Evolutionary conservation across 2,888 invertebrate genomes (phyloP).

Genomic region (Metacarcinus magister): DNA sequence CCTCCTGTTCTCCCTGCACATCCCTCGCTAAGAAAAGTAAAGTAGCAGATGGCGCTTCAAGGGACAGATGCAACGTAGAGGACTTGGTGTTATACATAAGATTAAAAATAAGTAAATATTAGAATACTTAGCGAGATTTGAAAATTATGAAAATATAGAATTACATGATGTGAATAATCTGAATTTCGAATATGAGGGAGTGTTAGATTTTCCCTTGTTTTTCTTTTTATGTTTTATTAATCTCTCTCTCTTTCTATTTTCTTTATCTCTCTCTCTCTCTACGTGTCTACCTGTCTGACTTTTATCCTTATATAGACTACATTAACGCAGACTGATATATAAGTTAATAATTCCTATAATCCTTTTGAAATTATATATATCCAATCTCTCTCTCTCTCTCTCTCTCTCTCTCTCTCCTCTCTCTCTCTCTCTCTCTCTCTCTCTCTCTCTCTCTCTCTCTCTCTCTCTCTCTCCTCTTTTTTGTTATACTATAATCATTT

Average conservation of each 20-base stretch:
- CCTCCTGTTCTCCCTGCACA: neutral
- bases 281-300: no score
- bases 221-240: neutral
- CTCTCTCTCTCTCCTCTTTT: constrained; percentile 60
- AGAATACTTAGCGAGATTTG: neutral
- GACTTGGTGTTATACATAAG: neutral
- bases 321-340: no score
- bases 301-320: no score
- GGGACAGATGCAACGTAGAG: neutral
- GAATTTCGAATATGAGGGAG: constrained; percentile 2
- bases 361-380: no score
- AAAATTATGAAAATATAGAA: neutral
- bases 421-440: neutral
- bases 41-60: neutral
- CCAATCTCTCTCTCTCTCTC: no score
- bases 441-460: constrained; percentile 34
- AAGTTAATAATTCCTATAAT: no score
- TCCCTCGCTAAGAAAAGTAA: neutral
- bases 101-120: neutral
- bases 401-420: no score
- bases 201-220: neutral
- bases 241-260: neutral
- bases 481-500: neutral
- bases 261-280: neutral
- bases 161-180: neutral